Evolutionary conservation across 2,888 invertebrate genomes (phyloP), one percentile per base, ranked within the genome.

Genomic region (Meloe dianella): DNA sequence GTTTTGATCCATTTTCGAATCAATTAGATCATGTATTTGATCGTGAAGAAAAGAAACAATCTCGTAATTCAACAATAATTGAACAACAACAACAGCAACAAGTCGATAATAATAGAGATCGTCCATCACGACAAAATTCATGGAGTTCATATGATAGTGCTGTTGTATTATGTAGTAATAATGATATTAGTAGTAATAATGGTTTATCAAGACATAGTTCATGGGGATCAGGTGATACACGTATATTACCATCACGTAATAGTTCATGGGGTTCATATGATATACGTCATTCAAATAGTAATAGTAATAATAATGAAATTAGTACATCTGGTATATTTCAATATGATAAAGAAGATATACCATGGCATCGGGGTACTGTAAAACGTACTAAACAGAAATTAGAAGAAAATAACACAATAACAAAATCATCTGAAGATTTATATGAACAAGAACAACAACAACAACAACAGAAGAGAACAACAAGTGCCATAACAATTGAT

Each of bases 71-170:
- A 35, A 73, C 78, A 64, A 81, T 73, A 79, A 83, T 77, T 81
- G 85, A 75, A 80, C 85, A 72, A 83, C 71, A 72, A 60, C 85
- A 72, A 83, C 85, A 72, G 61, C 70, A 71, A 60, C 59, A 75
- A 38, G 71, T 60, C 27, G 80, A 80, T 27, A 77, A 78, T 29
- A 70, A 66, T 54, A n/a, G 87, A 30, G 86, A 88, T 38, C 86
- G 86, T 51, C 88, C 89, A 1, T 89, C 89, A 72, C 84, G 92
- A 35, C 92, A 92, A 81, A 91, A 90, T 82, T 92, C 92, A 60
- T 92, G 92, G 91, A 89, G 89, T 77, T 90, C 90, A 35, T 90
- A 90, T 80, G 93, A 93, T 82, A 92, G 92, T 80, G 92, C 92
- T 29, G 91, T 92, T 38, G 90, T 89, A 58, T 85, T 90, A 69